Evolutionary conservation across 2,113 vertebrate species (phyloP).

Genomic region (Dissostichus mawsoni): DNA sequence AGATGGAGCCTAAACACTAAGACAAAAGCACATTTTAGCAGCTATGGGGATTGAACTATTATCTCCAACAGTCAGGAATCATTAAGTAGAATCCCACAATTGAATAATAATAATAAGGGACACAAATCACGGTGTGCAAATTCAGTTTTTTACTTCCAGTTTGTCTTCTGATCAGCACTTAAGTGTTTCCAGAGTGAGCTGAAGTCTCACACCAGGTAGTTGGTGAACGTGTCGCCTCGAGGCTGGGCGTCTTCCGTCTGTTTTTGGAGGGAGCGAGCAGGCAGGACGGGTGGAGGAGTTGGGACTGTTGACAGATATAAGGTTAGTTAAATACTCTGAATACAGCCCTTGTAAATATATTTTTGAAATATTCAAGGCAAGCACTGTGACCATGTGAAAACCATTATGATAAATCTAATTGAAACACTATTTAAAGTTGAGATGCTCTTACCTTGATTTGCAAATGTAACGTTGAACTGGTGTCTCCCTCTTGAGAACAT

Average conservation of each 20-base stretch:
- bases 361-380: not conserved
- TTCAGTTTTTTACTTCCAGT: slow-evolving; percentile 7
- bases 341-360: not conserved
- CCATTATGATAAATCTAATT: not conserved
- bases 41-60: too few relatives aligned
- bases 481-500: slow-evolving; percentile 30
- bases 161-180: slow-evolving; percentile 1
- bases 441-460: slow-evolving; percentile 50
- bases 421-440: not conserved
- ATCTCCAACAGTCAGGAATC: not conserved
- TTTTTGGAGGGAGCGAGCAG: not conserved
- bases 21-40: not conserved
- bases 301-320: not conserved
- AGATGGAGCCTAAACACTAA: too few relatives aligned
- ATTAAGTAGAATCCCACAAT: not conserved
- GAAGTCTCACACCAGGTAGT: slow-evolving; percentile 60
- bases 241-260: not conserved
- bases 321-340: slow-evolving; percentile 8
- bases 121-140: not conserved
- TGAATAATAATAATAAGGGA: not conserved
- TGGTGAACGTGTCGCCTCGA: slow-evolving; percentile 62
- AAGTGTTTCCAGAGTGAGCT: not conserved
- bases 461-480: slow-evolving; percentile 19
- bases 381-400: not conserved
- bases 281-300: not conserved